Base-by-base conservation (phyloP, 1,140 invertebrate genomes). In the Dufourea novaeangliae region DNA sequence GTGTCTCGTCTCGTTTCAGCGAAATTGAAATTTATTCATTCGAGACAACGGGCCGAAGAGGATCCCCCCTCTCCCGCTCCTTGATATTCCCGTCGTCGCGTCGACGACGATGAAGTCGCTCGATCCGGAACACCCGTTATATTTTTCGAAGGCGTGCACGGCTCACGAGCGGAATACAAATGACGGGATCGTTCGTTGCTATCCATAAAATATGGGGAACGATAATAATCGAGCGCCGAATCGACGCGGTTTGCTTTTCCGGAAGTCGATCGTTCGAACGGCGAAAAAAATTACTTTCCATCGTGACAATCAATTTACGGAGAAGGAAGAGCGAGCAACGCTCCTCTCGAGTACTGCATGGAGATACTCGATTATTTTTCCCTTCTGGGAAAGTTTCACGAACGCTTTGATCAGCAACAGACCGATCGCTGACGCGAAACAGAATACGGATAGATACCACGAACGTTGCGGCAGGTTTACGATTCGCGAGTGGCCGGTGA, bases 21-120 rank as follows among this genome's bases (percentile, higher is more conserved):
- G 41, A 70, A 87, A 88, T 86, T 84, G 86, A 88, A 87, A 87
- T 88, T 85, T 85, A 87, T 88, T 84, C 81, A 54, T 54, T 25
- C 63, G 32, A 67, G 73, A 71, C 41, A 39, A 54, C 67, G 59
- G 32, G 37, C 68, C 17, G 46, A 20, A 2, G 20, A n/a, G n/a
- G n/a, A n/a, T n/a, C n/a, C n/a, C n/a, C n/a, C n/a, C n/a, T n/a
- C n/a, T n/a, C 22, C 25, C 27, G 22, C 73, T 75, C 66, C 46
- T 76, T 76, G 66, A 56, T 69, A 76, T 76, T 76, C 72, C 27
- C 22, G 0, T 14, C 61, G 46, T 56, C 29, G 64, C 32, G 10
- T 5, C 25, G 17, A 22, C 29, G 27, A 11, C 63, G 37, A 57
- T 34, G 54, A 69, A 57, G 54, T 46, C 52, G 39, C 71, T 46